Percentiles rank a stretch among this genome's conserved stretches.
These are phyloP conservation scores for Polyergus mexicanus DNA, from an alignment of 1,140 invertebrate genomes.

Conservation along the genomic window DNA sequence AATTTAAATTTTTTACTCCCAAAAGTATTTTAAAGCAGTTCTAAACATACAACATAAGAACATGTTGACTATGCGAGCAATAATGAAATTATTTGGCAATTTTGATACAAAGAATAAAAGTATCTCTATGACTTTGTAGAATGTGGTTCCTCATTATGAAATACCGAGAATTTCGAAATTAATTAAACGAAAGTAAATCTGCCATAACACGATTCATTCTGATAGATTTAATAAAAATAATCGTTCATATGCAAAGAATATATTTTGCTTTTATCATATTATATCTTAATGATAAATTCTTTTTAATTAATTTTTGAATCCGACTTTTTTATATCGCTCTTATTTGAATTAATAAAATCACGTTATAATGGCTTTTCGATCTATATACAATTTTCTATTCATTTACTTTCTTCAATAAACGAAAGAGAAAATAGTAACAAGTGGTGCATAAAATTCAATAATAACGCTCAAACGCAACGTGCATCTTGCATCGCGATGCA, in stretches of 20 bases:
- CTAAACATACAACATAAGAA: neutral
- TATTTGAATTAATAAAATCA: conserved; percentile 11
- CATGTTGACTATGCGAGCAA: neutral
- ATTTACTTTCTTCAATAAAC: neutral
- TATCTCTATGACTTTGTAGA: conserved; percentile 21
- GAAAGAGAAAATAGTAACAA: conserved; percentile 13
- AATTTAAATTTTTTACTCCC: neutral
- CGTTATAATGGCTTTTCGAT: neutral
- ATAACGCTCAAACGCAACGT: conserved; percentile 4
- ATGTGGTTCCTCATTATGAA: neutral
- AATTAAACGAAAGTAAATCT: conserved; percentile 2
- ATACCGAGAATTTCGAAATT: neutral
- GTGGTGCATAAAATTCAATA: conserved; percentile 8
- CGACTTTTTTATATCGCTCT: neutral
- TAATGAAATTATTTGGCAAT: conserved; percentile 15
- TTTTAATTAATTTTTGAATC: neutral
- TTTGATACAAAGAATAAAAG: neutral
- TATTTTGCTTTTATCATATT: neutral
- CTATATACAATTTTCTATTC: neutral
- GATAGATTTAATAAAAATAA: neutral
- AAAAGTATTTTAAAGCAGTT: neutral
- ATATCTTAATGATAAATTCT: neutral
- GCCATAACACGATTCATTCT: neutral
- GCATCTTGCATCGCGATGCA: conserved; percentile 33
- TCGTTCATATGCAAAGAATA: neutral